Evolutionary conservation across 2,888 invertebrate species (phyloP), one percentile per base, ranked within the genome.

Genomic region (Lysandra bellargus): DNA sequence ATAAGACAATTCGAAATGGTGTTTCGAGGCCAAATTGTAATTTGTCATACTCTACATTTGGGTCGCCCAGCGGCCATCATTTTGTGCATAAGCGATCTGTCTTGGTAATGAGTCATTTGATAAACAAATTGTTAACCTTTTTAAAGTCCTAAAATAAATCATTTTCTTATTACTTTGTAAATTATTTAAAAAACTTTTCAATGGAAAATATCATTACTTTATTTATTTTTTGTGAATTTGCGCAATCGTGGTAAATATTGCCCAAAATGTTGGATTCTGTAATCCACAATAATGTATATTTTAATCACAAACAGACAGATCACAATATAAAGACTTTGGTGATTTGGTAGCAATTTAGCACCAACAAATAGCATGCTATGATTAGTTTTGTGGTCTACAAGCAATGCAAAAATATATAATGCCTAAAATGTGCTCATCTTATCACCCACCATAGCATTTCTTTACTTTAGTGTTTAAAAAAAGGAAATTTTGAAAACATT

Each of bases 1-100:
- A 86, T 86, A 84, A 85, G 87, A 84, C 79, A 85, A 84, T 86
- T 83, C 83, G 82, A 64, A 64, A 64, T 64, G 30, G 30, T 12
- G 23, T 64, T 9, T 30, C 64, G 64, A 64, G 64, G 30, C 23
- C 64, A 64, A 64, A 64, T 64, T 64, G 64, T 64, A 64, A 64
- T 64, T 64, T 30, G 30, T 64, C 64, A 64, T 64, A 64, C 61
- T 30, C 61, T 23, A 64, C 30, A 64, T 64, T 64, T 64, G 64
- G 23, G 30, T 64, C 7, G 4, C 4, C 30, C 7, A 9, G 23
- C 64, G 64, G 30, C 23, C 30, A 64, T 64, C 9, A 64, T 30
- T 64, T 64, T 64, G 64, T 64, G 64, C 30, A 30, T 30, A 23
- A 64, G 64, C 64, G 30, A 64, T 64, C 1, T 64, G 9, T 30